Percentiles rank a stretch among this genome's conserved stretches.
Conservation (phyloP, 2,888 invertebrate species). For the Archips xylosteana region DNA sequence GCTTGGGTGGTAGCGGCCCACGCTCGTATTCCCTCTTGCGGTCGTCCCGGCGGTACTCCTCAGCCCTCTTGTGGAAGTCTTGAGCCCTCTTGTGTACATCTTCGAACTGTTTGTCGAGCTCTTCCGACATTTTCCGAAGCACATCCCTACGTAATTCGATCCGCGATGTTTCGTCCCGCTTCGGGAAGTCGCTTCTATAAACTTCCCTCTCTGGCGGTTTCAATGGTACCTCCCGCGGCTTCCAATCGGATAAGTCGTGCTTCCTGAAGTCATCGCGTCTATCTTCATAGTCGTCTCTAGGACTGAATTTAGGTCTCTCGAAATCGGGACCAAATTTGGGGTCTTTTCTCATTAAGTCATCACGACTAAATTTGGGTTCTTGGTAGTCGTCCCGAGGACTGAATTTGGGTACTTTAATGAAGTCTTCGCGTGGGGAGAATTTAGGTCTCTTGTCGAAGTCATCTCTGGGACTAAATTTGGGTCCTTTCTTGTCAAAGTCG, state of each 20-base stretch:
- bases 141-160: slow-evolving; percentile 35
- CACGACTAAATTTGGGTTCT: slow-evolving; percentile 29
- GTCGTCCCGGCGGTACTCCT: slow-evolving; percentile 58
- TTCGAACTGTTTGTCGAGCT: slow-evolving; percentile 69
- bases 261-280: slow-evolving; percentile 27
- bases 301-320: slow-evolving; percentile 34
- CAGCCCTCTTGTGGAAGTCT: slow-evolving; percentile 69
- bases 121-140: slow-evolving; percentile 43
- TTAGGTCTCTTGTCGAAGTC: slow-evolving; percentile 23
- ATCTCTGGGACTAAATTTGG: slow-evolving; percentile 35
- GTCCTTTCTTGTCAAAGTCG: slow-evolving; percentile 16
- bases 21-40: slow-evolving; percentile 46
- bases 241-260: slow-evolving; percentile 26
- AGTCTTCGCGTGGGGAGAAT: slow-evolving; percentile 13
- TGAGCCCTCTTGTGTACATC: slow-evolving; percentile 69
- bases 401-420: slow-evolving; percentile 11
- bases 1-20: slow-evolving; percentile 9
- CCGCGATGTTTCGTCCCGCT: slow-evolving; percentile 45
- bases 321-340: slow-evolving; percentile 25
- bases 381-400: slow-evolving; percentile 20
- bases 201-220: slow-evolving; percentile 31
- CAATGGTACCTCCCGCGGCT: slow-evolving; percentile 20
- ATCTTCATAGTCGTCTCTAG: slow-evolving; percentile 31
- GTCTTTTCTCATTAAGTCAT: slow-evolving; percentile 12
- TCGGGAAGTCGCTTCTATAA: slow-evolving; percentile 47